Evolutionary conservation across 1,140 invertebrate species (phyloP).

Genomic region (Araneus ventricosus): DNA sequence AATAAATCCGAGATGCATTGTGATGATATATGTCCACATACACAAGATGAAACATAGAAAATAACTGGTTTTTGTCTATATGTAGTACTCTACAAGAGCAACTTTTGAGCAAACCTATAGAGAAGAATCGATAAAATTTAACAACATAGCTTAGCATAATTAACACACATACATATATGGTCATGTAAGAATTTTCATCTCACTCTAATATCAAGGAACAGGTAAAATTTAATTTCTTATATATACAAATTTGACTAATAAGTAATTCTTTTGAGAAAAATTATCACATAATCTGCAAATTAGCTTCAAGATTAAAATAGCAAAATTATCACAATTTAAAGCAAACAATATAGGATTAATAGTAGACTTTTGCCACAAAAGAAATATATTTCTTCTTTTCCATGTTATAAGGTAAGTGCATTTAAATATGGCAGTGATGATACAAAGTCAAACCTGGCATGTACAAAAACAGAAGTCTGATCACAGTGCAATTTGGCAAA

Average conservation of each 20-base stretch:
- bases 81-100: neutral
- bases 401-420: neutral
- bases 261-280: neutral
- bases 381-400: neutral
- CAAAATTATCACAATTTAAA: slow-evolving; percentile 16
- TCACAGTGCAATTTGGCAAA: slow-evolving; percentile 55
- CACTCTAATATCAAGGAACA: neutral
- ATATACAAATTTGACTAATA: neutral
- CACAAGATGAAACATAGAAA: no score
- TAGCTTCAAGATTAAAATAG: neutral
- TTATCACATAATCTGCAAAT: slow-evolving; percentile 5
- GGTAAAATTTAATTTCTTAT: neutral
- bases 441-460: slow-evolving; percentile 6
- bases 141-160: neutral
- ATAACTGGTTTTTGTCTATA: no score
- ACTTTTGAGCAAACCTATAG: neutral
- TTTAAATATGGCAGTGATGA: slow-evolving; percentile 47
- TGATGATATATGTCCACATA: no score
- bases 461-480: neutral
- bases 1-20: no score
- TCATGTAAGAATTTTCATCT: neutral
- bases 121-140: neutral
- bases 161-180: neutral
- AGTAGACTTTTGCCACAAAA: neutral
- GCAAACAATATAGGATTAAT: neutral